phyloP scores from a whole-genome alignment of 2,113 vertebrate species.

The Muscicapa adusta region DNA sequence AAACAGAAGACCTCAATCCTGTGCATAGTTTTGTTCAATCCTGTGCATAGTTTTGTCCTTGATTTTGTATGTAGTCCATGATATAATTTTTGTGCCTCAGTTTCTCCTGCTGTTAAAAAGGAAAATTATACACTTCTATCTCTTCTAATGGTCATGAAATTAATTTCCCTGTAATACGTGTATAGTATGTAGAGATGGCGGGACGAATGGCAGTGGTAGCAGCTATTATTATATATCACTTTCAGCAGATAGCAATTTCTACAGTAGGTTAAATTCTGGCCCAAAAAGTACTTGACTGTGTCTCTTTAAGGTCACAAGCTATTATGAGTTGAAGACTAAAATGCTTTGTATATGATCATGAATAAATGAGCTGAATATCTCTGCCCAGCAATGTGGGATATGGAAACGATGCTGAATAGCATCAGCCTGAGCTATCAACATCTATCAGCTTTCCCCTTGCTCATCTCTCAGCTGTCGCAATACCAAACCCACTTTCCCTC shows the following conservation, averaged over 20 bases:
- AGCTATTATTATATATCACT: conserved; percentile 30
- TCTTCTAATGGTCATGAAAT: neutral
- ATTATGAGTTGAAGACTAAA: conserved; percentile 58
- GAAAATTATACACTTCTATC: neutral
- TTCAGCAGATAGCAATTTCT: conserved; percentile 32
- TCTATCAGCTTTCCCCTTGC: conserved; percentile 63
- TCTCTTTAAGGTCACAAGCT: conserved; percentile 59
- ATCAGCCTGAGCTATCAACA: conserved; percentile 51
- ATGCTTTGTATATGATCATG: conserved; percentile 58
- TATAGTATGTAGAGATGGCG: neutral
- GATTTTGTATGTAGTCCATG: neutral
- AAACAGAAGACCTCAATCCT: neutral
- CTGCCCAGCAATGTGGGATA: conserved; percentile 51
- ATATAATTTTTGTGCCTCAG: conserved; percentile 14
- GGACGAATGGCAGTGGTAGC: neutral
- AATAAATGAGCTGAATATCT: conserved; percentile 63
- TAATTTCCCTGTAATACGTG: neutral
- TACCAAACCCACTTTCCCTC: conserved; percentile 46
- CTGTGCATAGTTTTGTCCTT: neutral
- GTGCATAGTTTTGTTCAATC: neutral
- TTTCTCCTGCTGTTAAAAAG: neutral
- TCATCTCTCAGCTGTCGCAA: conserved; percentile 64
- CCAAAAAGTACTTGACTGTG: conserved; percentile 54
- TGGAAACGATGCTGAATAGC: conserved; percentile 53
- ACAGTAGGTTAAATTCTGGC: conserved; percentile 48